Evolutionary conservation across 30 jellyfish, hydroid and myxozoan genomes (phyloP), one percentile per base, ranked within the genome.

Genomic region (Rhopilema esculentum): DNA sequence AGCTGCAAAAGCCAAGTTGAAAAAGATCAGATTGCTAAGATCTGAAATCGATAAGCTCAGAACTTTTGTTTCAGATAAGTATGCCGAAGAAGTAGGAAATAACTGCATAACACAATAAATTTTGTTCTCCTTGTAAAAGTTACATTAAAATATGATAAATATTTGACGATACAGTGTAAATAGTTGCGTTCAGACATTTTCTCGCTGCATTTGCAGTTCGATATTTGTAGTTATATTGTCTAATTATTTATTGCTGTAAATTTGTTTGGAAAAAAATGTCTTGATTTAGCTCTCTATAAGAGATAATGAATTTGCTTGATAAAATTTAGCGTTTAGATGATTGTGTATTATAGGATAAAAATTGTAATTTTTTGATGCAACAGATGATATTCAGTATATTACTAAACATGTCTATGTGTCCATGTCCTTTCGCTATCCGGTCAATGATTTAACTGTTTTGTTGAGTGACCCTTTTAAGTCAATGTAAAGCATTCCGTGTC

Each of bases 21-120:
- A 65, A 53, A 72, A 77, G 53, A 84, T 96, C 61, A 52, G 88
- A 49, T 89, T 77, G 49, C 67, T 91, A 57, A 83, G 97, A 22
- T 66, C 80, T 20, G 97, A 90, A 30, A 64, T 90, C 27, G 98
- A 91, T 50, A 86, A 78, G 27, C 71, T 96, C 7, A 78, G 99
- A 21, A 76, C 92, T 1, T 68, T 91, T 63, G 89, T 96, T 9
- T 86, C 98, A 0, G 99, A 96, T 28, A 91, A 91, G 66, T 91
- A 96, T 85, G 99, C 99, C 2, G 98, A 96, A 57, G 97, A 96
- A 64, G 94, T 96, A 26, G 99, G 98, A 12, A 86, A 79, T 75
- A 90, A 93, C 74, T 93, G 98, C 69, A 82, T 88, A 9, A 88
- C 97, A n/a, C 98, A 93, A 79, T 93, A 65, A 75, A 22, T 15